Base-by-base conservation (phyloP, 2,797 vertebrate species). In the Epinephelus malabaricus region DNA sequence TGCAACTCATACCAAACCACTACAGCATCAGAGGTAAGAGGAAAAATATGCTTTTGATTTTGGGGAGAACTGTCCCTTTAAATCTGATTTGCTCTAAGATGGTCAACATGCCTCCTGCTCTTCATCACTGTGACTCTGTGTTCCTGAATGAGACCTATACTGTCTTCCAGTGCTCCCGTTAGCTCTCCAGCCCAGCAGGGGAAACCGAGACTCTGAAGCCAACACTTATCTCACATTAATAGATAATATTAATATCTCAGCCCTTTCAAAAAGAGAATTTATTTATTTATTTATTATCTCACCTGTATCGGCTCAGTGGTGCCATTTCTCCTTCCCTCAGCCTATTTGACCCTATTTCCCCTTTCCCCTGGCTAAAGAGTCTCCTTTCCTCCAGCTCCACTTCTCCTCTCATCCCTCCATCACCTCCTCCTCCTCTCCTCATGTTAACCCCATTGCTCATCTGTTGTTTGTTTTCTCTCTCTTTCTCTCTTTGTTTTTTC, bases 401-500 rank as follows among this genome's bases (percentile, higher is more conserved):
- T 84, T 83, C 76, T 78, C 87, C 84, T 78, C 82, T 88, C 89
- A 79, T 84, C 87, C 82, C 87, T 87, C 82, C 90, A 87, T 92
- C 88, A 79, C 73, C 84, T 81, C 87, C 69, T 88, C 86, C 61
- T 88, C 86, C 61, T 88, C 77, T 88, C 88, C 84, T 86, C 88
- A 72, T 17, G 93, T 95, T 92, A 87, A 94, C 88, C 89, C 82
- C 94, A 95, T 95, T 91, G 90, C 93, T 95, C 95, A 95, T 95
- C 89, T 90, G 94, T 93, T 91, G 88, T 93, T 91, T 97, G 92
- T 95, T 93, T 92, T 95, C 95, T 97, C 93, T 92, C 94, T 80
- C 56, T 86, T 25, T 81, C 46, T 75, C 91, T 92, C 54, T 90
- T 65, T 89, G 45, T 90, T 75, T 91, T 89, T 88, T 92, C 90